A percentile compares a stretch with the other conserved stretches of the same genome.
Conservation (phyloP, 2,888 invertebrate species). For the Catocala sponsa region DNA sequence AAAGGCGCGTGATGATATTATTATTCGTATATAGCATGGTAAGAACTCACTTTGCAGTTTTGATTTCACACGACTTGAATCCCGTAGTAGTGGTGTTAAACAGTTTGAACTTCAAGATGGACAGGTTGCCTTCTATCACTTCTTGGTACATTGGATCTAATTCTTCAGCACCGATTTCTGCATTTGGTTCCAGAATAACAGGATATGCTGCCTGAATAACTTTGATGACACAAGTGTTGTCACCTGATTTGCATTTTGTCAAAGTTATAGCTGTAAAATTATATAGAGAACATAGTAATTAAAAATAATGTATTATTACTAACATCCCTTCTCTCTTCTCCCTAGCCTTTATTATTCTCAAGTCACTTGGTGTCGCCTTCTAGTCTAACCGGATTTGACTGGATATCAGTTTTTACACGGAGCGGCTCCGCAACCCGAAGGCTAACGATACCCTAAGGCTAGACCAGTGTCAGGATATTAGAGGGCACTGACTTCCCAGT, state of each 20-base stretch:
- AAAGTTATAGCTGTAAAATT: constrained; percentile 23
- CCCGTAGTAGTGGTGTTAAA: constrained; percentile 51
- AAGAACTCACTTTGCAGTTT: constrained; percentile 55
- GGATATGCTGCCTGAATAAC: constrained; percentile 36
- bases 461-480: too few relatives aligned
- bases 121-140: constrained; percentile 50
- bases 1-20: too few relatives aligned
- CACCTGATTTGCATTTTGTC: constrained; percentile 52
- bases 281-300: neutral
- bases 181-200: constrained; percentile 46
- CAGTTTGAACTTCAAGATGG: constrained; percentile 52
- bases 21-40: too few relatives aligned
- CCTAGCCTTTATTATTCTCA: too few relatives aligned
- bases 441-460: too few relatives aligned
- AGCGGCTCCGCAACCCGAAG: too few relatives aligned
- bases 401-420: too few relatives aligned
- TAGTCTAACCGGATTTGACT: too few relatives aligned
- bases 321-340: too few relatives aligned
- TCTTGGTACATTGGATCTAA: constrained; percentile 58
- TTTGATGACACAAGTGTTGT: constrained; percentile 51
- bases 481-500: too few relatives aligned
- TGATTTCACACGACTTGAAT: constrained; percentile 54
- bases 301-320: too few relatives aligned
- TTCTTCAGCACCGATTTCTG: constrained; percentile 46
- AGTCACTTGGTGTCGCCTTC: too few relatives aligned